Base-by-base conservation (phyloP, 2,113 vertebrate genomes). In the Cebus imitator region DNA sequence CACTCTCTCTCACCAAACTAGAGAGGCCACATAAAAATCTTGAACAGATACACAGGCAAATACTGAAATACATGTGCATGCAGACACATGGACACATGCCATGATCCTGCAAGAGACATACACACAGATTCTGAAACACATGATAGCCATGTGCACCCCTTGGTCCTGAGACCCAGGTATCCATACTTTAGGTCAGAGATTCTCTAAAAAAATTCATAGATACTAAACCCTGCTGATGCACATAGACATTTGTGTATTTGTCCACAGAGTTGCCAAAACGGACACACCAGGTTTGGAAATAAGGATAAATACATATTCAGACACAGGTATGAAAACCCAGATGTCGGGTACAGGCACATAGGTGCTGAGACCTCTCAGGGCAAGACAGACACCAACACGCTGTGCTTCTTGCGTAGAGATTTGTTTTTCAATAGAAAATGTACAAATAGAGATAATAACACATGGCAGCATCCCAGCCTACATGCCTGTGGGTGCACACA, bases 291-390 rank as follows among this genome's bases (percentile, higher is more conserved):
- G 6, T 83, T 35, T 72, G 80, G 91, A 91, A 73, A 61, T n/a
- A 45, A 37, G 76, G 37, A 21, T 18, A 50, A 23, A n/a, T 23
- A 48, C 13, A 0, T 32, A 78, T 35, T 43, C 52, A 50, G 50
- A 16, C 6, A 25, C 30, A 87, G 78, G 43, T 37, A 4, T 27
- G 45, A 64, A 45, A 50, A 64, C 32, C 83, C 45, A 75, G 88
- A 76, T 32, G 32, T 68, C 72, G 45, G 45, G 2, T 2, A 20
- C 13, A 14, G 40, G 43, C 79, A 90, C 0, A 0, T 2, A 10
- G 37, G 64, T 16, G 14, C 52, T 0, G 3, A 88, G 81, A 58
- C 82, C 55, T 50, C 57, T 30, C 66, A 30, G 79, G 45, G 27
- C 91, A 72, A 40, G 83, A 50, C 83, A 87, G 13, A 64, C 4